These are phyloP conservation scores for Phalacrocorax carbo DNA, from an alignment of 2,113 vertebrate genomes.

Conservation along the genomic window DNA sequence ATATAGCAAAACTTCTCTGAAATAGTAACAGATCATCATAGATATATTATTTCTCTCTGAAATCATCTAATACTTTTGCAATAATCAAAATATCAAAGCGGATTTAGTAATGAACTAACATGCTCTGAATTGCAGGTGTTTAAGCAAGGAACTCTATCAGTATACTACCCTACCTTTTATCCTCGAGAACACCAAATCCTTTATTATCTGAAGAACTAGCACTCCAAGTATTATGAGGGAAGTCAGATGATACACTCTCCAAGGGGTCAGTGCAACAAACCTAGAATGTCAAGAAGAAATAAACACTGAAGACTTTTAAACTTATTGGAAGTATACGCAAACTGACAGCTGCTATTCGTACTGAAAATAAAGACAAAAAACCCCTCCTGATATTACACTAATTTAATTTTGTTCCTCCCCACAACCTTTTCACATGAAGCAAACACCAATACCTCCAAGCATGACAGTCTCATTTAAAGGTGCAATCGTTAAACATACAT, in stretches of 20 bases:
- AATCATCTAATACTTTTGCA: neutral
- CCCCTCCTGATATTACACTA: neutral
- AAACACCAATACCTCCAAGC: neutral
- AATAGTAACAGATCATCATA: neutral
- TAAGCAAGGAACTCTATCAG: neutral
- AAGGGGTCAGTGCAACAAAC: slow-evolving; percentile 83
- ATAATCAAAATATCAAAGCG: neutral
- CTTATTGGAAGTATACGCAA: neutral
- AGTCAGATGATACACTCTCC: slow-evolving; percentile 83
- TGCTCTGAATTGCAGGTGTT: neutral
- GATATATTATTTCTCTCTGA: neutral
- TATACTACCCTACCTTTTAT: slow-evolving; percentile 76
- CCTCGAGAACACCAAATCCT: slow-evolving; percentile 77
- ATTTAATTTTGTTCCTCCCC: neutral
- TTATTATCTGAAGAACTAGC: slow-evolving; percentile 79
- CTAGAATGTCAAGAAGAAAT: slow-evolving; percentile 65
- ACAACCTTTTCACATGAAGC: neutral
- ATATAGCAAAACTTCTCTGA: neutral
- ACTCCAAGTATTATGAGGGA: slow-evolving; percentile 77
- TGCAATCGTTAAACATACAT: neutral
- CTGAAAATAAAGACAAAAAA: neutral
- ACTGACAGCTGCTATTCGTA: neutral
- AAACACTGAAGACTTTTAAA: neutral
- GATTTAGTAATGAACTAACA: neutral
- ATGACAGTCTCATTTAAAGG: neutral